A percentile compares a stretch with the other conserved stretches of the same genome.
These are phyloP conservation scores for Rhagonycha lutea DNA, from an alignment of 2,888 invertebrate genomes.

Conservation along the genomic window DNA sequence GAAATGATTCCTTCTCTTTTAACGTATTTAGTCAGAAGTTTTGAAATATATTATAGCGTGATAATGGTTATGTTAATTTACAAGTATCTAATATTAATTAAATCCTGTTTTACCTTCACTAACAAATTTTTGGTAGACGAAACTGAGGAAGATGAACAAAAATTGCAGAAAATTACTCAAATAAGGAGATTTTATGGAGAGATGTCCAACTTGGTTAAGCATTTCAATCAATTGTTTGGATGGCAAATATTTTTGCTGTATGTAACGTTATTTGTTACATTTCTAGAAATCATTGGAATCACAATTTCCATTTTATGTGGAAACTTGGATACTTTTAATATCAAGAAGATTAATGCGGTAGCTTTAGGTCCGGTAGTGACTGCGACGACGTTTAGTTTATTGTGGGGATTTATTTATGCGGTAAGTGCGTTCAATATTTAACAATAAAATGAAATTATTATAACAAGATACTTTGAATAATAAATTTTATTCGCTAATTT, in stretches of 20 bases:
- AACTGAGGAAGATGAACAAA: neutral
- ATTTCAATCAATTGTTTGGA: neutral
- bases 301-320: neutral
- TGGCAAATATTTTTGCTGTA: neutral
- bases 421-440: neutral
- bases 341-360: neutral
- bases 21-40: neutral
- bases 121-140: neutral
- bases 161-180: neutral
- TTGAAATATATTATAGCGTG: neutral
- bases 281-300: neutral
- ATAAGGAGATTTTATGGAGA: neutral
- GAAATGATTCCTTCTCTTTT: neutral
- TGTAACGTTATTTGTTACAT: neutral
- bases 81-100: neutral
- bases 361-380: neutral
- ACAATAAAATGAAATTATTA: too few relatives aligned
- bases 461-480: too few relatives aligned
- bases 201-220: neutral
- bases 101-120: neutral
- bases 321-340: neutral
- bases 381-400: neutral
- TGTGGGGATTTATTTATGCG: neutral
- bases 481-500: too few relatives aligned
- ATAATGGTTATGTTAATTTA: slow-evolving; percentile 5